Evolutionary conservation across 2,888 invertebrate species (phyloP), one percentile per base, ranked within the genome.

Genomic region (Nymphalis c-album): DNA sequence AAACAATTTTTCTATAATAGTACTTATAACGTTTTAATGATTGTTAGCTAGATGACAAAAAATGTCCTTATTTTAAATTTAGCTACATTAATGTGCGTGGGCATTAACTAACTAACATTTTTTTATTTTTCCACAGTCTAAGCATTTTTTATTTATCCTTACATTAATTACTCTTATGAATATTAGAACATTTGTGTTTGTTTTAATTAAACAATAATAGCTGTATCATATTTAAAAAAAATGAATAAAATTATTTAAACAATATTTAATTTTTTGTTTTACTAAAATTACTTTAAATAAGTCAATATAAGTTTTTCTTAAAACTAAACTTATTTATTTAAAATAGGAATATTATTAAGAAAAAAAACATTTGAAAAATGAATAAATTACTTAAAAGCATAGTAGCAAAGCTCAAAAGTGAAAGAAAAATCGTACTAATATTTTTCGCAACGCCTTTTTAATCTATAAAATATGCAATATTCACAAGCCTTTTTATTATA

Each of bases 401-500:
- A 73, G 67, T 71, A 73, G 73, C 73, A 71, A 74, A 75, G 73
- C 72, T 70, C 70, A 60, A 57, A 64, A 46, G 47, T 67, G 22
- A 59, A 63, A 66, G 48, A 63, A 69, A 71, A 72, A 66, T 50
- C 47, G 46, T 55, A 62, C 47, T 51, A 60, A 50, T 70, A 64
- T 74, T 74, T 40, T 40, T 74, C 73, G 74, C 76, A 72, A 67
- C 60, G 70, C 72, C 73, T 4, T 55, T 72, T 70, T 65, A 70
- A 18, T 57, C 76, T 80, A 82, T 67, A 75, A 26, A 75, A 84
- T 74, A 84, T 74, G 86, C 85, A 82, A 76, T 87, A 86, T 85
- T 87, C 87, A 88, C 86, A 87, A 88, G 86, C 87, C 85, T 87
- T 86, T 80, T 65, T 53, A 67, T 46, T 68, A 68, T 67, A 60